phyloP scores from a whole-genome alignment of 2,888 invertebrate genomes.

The Esperia sulphurella region DNA sequence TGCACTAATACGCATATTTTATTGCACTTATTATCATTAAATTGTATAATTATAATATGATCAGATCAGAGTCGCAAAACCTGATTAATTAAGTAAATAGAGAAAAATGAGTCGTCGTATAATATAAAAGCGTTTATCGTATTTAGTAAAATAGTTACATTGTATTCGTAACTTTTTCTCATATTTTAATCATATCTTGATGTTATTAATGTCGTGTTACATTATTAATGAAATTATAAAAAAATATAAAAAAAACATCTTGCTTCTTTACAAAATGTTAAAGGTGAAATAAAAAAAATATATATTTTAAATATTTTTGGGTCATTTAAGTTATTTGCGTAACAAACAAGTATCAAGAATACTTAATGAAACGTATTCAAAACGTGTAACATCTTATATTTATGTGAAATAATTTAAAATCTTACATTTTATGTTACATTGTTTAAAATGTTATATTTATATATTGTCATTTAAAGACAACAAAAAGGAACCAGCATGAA shows the following conservation, averaged over 20 bases:
- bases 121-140: constrained; percentile 11
- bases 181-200: constrained; percentile 19
- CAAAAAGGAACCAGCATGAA: constrained; percentile 48
- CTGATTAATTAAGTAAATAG: constrained; percentile 49
- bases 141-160: neutral
- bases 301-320: constrained; percentile 19
- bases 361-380: no score
- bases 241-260: constrained; percentile 7
- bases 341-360: no score
- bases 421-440: neutral
- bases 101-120: constrained; percentile 22
- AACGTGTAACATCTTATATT: neutral
- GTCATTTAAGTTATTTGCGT: constrained; percentile 35
- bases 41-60: neutral
- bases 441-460: constrained; percentile 11
- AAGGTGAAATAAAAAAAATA: constrained; percentile 14
- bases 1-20: constrained; percentile 1
- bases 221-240: no score
- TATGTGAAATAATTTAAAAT: no score
- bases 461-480: constrained; percentile 8
- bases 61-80: constrained; percentile 62
- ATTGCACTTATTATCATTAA: constrained; percentile 1
- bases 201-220: constrained; percentile 37
- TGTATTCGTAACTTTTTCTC: constrained; percentile 14
- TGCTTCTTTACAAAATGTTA: neutral